phyloP scores from a whole-genome alignment of 1,140 invertebrate species.

The Drosophila trapezifrons region DNA sequence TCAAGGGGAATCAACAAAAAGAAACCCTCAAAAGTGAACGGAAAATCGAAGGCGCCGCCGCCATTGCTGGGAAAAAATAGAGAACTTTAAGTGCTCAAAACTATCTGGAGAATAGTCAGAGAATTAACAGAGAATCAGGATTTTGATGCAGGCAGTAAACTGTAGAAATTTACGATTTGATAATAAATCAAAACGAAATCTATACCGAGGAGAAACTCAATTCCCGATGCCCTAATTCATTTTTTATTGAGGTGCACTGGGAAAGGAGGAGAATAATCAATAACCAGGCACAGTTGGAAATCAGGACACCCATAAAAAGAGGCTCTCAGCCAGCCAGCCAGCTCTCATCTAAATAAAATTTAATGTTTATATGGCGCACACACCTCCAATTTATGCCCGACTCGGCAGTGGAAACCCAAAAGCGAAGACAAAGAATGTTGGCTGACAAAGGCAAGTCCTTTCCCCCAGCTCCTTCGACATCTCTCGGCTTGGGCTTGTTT shows the following conservation, averaged over 20 bases:
- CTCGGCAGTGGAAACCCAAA: slow-evolving; percentile 18
- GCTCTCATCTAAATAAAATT: slow-evolving; percentile 77
- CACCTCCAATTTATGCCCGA: slow-evolving; percentile 47
- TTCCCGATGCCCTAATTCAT: slow-evolving; percentile 75
- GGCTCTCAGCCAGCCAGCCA: not conserved
- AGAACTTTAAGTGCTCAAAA: slow-evolving; percentile 9
- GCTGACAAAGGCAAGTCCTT: slow-evolving; percentile 59
- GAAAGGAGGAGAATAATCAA: slow-evolving; percentile 63
- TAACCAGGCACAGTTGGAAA: slow-evolving; percentile 76
- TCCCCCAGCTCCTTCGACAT: slow-evolving; percentile 21
- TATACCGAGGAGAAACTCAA: slow-evolving; percentile 20
- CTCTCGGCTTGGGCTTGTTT: slow-evolving; percentile 64
- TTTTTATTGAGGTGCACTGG: slow-evolving; percentile 72
- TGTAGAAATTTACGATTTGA: slow-evolving; percentile 66
- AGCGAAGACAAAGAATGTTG: slow-evolving; percentile 42
- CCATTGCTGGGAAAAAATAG: slow-evolving; percentile 23
- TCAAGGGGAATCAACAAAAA: slow-evolving; percentile 52
- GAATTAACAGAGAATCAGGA: slow-evolving; percentile 18
- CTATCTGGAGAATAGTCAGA: slow-evolving; percentile 2
- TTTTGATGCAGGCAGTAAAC: slow-evolving; percentile 49
- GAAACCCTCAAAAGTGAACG: slow-evolving; percentile 30
- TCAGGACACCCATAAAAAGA: slow-evolving; percentile 77
- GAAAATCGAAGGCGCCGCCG: slow-evolving; percentile 24
- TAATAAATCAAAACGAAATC: slow-evolving; percentile 71
- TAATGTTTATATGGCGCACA: slow-evolving; percentile 74